Base-by-base conservation (phyloP, 2,888 invertebrate genomes). In the Patella caerulea region DNA sequence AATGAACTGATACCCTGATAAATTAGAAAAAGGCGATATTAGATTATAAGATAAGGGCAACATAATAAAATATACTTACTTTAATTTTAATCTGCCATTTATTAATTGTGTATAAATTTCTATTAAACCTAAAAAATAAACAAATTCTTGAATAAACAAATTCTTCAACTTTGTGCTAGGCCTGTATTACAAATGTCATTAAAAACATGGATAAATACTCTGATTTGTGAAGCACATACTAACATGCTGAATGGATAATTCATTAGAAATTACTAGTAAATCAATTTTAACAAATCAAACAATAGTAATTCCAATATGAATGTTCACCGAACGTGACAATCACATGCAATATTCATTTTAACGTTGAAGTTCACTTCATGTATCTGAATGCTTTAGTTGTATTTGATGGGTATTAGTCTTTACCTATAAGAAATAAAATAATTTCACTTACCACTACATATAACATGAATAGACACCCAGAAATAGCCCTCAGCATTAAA, bases 391-490 rank as follows among this genome's bases (percentile, higher is more conserved):
- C 1, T 24, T 12, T n/a, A 54, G 19, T 24, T 19, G 59, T 29
- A 12, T 74, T 17, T 75, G 75, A 12, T 45, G 19, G 24, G 12
- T 53, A 17, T 34, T 52, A 74, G 11, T 17, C 56, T n/a, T 17
- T n/a, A 55, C 4, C 14, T n/a, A 29, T 34, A 29, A n/a, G 15
- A 56, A 76, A 73, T 45, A 56, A 12, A 34, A 71, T 34, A 4
- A 59, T 59, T 72, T 56, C 17, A 79, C 82, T 79, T 79, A 87
- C 89, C 88, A 78, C 83, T 79, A 73, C 86, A 85, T 11, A 86
- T 15, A 2, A 89, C 79, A 82, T 88, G 87, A 17, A 89, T 77
- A 81, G 86, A 83, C 84, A 87, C 86, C 89, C 89, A 89, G 75
- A 86, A 85, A 75, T 89, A 89, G 3, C 87, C 88, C 24, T 85